Evolutionary conservation across 2,113 vertebrate genomes (phyloP).

Genomic region (Podarcis raffonei): DNA sequence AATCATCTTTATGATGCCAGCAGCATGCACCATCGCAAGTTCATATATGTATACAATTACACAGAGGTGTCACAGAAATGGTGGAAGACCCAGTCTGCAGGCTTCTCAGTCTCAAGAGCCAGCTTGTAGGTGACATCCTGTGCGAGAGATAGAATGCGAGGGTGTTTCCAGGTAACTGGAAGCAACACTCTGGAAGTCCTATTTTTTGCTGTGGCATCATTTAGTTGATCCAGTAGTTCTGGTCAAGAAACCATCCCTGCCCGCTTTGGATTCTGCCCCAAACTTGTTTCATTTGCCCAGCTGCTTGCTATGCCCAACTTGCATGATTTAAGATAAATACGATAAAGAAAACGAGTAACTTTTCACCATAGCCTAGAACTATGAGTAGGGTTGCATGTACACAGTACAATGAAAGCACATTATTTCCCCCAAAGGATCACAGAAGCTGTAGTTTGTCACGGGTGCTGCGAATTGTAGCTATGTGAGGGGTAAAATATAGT

Average conservation of each 20-base stretch:
- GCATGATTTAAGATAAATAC: not conserved
- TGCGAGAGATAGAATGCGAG: not conserved
- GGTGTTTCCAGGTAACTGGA: not conserved
- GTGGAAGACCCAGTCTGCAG: not conserved
- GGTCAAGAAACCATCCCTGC: not conserved
- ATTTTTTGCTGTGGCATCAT: not conserved
- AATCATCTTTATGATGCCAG: not conserved
- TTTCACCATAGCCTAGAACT: too few species aligned
- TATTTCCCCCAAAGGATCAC: too few species aligned
- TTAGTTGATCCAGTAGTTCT: conserved; percentile 23
- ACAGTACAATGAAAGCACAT: too few species aligned
- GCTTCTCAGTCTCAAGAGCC: not conserved
- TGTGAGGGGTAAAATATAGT: too few species aligned
- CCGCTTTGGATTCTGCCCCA: conserved; percentile 29
- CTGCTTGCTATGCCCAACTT: conserved; percentile 25
- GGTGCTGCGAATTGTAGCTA: too few species aligned
- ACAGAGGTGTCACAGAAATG: not conserved
- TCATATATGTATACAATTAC: not conserved
- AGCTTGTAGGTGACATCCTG: not conserved
- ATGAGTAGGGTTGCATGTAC: too few species aligned
- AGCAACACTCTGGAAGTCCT: not conserved
- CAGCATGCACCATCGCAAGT: not conserved
- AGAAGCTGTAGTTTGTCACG: too few species aligned
- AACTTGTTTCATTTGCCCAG: conserved; percentile 30
- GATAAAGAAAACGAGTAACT: not conserved